Conservation (phyloP, 2,888 invertebrate genomes). For the Brachynemurus nebulosus region DNA sequence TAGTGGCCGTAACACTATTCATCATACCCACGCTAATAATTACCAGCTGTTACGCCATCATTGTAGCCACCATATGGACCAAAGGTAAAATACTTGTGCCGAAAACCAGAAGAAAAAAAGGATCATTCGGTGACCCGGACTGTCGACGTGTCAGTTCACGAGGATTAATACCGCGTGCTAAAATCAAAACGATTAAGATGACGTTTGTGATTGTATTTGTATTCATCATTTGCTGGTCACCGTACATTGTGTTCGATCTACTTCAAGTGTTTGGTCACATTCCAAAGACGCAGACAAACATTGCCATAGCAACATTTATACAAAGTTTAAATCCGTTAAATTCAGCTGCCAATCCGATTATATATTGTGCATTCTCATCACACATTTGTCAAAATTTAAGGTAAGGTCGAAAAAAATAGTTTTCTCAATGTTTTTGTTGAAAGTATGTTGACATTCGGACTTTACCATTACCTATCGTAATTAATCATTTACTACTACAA, state of each 20-base stretch:
- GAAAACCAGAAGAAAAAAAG: constrained; percentile 12
- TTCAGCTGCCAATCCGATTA: constrained; percentile 87
- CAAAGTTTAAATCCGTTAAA: constrained; percentile 85
- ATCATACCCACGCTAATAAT: constrained; percentile 74
- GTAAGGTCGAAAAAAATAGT: constrained; percentile 34
- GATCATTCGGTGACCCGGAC: constrained; percentile 26
- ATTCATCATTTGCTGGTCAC: constrained; percentile 90
- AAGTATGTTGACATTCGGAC: no score
- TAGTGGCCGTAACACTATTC: constrained; percentile 67
- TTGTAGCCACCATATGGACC: constrained; percentile 81
- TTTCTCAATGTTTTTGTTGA: constrained; percentile 2
- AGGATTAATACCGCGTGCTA: constrained; percentile 83
- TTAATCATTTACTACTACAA: no score
- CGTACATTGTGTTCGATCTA: constrained; percentile 84
- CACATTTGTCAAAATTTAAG: constrained; percentile 72
- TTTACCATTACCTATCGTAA: no score
- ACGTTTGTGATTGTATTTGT: constrained; percentile 89
- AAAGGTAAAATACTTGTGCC: constrained; percentile 37
- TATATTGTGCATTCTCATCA: constrained; percentile 87
- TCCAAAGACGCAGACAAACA: constrained; percentile 62
- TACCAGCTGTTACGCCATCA: constrained; percentile 73
- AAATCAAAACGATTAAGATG: constrained; percentile 93
- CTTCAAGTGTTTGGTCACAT: constrained; percentile 78
- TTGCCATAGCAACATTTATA: constrained; percentile 78
- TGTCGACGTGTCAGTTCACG: constrained; percentile 74